Evolutionary conservation across 1,140 invertebrate species (phyloP).

Genomic region (Euwallacea fornicatus): DNA sequence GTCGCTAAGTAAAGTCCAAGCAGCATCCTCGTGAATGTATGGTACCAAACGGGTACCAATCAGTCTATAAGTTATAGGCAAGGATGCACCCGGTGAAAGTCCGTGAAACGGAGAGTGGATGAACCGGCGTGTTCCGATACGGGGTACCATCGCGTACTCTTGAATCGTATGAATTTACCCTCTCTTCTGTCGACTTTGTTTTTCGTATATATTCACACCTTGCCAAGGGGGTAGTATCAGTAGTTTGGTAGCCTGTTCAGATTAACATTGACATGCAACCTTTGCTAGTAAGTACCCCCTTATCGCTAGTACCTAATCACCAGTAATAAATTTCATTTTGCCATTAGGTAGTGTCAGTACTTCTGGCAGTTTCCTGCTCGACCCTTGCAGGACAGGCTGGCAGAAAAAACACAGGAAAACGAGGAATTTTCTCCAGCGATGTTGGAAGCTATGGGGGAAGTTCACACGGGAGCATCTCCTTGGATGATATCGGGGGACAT

Average conservation of each 20-base stretch:
- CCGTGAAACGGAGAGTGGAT: slow-evolving; percentile 31
- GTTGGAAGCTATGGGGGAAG: slow-evolving; percentile 40
- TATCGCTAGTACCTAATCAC: not conserved
- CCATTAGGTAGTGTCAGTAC: slow-evolving; percentile 42
- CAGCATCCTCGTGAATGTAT: slow-evolving; percentile 26
- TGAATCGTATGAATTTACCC: slow-evolving; percentile 36
- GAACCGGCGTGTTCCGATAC: slow-evolving; percentile 5
- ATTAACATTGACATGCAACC: slow-evolving; percentile 43
- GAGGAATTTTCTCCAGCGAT: slow-evolving; percentile 46
- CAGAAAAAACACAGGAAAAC: slow-evolving; percentile 45
- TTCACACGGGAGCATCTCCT: slow-evolving; percentile 36
- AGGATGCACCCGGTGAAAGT: slow-evolving; percentile 48
- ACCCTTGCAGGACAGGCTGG: slow-evolving; percentile 42
- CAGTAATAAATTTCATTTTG: slow-evolving; percentile 13
- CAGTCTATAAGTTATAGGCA: slow-evolving; percentile 3
- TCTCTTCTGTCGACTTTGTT: slow-evolving; percentile 36
- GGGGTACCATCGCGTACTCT: slow-evolving; percentile 24
- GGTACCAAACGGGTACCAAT: slow-evolving; percentile 33
- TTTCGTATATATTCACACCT: slow-evolving; percentile 45
- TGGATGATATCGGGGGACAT: slow-evolving; percentile 34
- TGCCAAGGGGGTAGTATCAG: slow-evolving; percentile 45
- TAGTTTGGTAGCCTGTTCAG: slow-evolving; percentile 39
- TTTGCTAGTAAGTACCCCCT: slow-evolving; percentile 42
- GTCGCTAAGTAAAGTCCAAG: not conserved
- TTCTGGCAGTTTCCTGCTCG: slow-evolving; percentile 44